These are phyloP conservation scores for Drosophila hydei DNA, from an alignment of 1,140 invertebrate species.

Conservation along the genomic window DNA sequence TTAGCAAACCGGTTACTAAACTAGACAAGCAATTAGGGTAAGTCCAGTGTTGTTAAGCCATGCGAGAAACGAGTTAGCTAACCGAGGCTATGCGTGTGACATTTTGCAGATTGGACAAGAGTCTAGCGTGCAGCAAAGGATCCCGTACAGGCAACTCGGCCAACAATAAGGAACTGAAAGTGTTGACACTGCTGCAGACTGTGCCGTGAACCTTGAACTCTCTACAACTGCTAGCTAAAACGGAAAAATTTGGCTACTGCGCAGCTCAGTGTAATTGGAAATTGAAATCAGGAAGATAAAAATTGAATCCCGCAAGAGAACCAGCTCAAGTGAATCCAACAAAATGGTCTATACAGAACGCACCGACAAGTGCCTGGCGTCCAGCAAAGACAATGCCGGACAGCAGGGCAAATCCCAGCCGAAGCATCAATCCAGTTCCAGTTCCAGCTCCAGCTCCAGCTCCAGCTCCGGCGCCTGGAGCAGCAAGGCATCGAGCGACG, in stretches of 20 bases:
- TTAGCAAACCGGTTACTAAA: conserved; percentile 65
- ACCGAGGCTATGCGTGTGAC: neutral
- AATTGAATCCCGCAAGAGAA: conserved; percentile 23
- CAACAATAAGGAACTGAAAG: conserved; percentile 89
- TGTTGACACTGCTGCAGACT: conserved; percentile 90
- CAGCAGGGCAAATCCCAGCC: conserved; percentile 36
- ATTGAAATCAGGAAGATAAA: neutral
- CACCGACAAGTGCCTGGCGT: conserved; percentile 64
- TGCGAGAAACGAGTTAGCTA: neutral
- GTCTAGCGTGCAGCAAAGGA: conserved; percentile 88
- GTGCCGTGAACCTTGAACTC: conserved; percentile 86
- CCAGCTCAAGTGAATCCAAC: conserved; percentile 15
- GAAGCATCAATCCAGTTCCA: conserved; percentile 2
- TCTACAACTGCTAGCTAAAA: conserved; percentile 17
- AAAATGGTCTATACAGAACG: conserved; percentile 81
- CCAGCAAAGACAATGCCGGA: conserved; percentile 43
- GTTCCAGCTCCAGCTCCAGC: conserved; percentile 38
- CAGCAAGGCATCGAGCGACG: conserved; percentile 59
- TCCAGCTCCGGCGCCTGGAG: conserved; percentile 56
- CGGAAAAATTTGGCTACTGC: conserved; percentile 14
- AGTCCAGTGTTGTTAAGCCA: neutral
- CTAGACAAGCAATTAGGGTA: conserved; percentile 69
- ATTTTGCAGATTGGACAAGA: conserved; percentile 86
- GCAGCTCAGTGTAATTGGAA: conserved; percentile 21
- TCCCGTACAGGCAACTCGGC: conserved; percentile 89